Evolutionary conservation across 2,797 vertebrate species (phyloP), one percentile per base, ranked within the genome.

Genomic region (Synanceia verrucosa): DNA sequence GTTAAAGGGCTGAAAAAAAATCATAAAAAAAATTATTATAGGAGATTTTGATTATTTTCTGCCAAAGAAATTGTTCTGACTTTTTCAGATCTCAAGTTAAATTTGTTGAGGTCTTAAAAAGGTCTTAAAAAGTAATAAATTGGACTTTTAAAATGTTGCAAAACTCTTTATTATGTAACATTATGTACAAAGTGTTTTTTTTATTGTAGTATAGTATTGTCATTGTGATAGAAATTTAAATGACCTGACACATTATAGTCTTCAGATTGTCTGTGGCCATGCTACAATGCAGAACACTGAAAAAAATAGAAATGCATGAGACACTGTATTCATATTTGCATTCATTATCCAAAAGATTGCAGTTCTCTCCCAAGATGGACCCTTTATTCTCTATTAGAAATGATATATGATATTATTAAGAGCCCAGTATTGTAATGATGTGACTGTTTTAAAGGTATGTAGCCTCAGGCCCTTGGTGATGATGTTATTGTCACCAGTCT

Each of bases 401-500:
- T 6, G 4, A 47, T 5, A 11, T 34, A 34, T 23, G n/a, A n/a
- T 16, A 60, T 13, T 5, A 29, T 52, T 36, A 46, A 48, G 18
- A 60, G 31, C 39, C 43, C 16, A 23, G 37, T 19, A 82, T 13
- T 37, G 8, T 34, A 59, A 64, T 43, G 36, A 46, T 23, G 57
- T 55, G 6, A 60, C 14, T 55, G 44, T 70, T 56, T 36, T 58
- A 57, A 34, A 44, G 52, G 18, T 56, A 52, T 41, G 9, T 33
- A 29, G 50, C 26, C 56, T n/a, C 36, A 24, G 58, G 43, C 47
- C n/a, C 8, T 29, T 43, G 34, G 26, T 55, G 33, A 50, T n/a
- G 23, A 52, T 21, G 36, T 43, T 62, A 47, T 62, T 58, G 50
- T 60, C 29, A 57, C 39, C 31, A n/a, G 55, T 67, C 33, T 47